phyloP scores from a whole-genome alignment of 2,113 vertebrate species.

The Toxostoma redivivum region DNA sequence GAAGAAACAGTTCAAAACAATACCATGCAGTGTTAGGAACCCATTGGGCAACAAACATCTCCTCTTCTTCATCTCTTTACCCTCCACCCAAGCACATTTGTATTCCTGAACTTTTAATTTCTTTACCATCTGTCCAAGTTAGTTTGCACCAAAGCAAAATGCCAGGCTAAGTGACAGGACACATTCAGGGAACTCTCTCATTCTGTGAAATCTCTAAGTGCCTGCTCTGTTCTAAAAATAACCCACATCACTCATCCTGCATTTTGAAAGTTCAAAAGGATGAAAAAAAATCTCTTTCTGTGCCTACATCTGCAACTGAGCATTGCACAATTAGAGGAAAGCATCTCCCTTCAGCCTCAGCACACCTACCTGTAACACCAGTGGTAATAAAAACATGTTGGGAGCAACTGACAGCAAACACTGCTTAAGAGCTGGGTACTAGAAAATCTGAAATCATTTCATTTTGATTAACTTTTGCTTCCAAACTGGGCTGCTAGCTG shows the following conservation, averaged over 20 bases:
- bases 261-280: background rate
- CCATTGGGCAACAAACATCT: background rate
- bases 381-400: background rate
- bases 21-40: background rate
- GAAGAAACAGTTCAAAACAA: background rate
- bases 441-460: background rate
- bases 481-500: background rate
- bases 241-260: background rate
- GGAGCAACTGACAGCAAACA: background rate
- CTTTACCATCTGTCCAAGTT: constrained; percentile 34
- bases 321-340: background rate
- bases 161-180: constrained; percentile 7
- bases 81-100: background rate
- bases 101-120: constrained; percentile 21
- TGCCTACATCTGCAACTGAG: background rate
- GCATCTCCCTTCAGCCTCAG: background rate
- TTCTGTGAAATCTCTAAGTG: constrained; percentile 10
- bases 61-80: background rate
- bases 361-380: background rate
- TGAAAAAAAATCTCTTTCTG: background rate
- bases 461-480: background rate
- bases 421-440: background rate
- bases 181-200: constrained; percentile 11
- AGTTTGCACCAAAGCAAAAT: background rate
- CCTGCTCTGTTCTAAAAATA: constrained; percentile 36